Evolutionary conservation across 2,888 invertebrate genomes (phyloP).

Genomic region (Cataglyphis livida): DNA sequence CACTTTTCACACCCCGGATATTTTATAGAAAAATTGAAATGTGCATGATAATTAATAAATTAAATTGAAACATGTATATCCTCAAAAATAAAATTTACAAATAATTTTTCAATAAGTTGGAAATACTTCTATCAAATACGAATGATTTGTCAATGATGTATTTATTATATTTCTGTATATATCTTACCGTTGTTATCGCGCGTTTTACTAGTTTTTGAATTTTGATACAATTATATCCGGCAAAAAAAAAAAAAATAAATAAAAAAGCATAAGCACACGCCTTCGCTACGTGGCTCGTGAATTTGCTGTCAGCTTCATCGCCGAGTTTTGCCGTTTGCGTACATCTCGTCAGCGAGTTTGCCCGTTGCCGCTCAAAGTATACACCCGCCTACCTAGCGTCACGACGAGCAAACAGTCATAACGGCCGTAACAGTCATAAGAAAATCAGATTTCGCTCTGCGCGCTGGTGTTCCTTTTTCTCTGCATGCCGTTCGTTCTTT

Average conservation of each 20-base stretch:
- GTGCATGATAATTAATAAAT: background rate
- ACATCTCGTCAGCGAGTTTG: conserved; percentile 55
- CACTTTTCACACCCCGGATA: background rate
- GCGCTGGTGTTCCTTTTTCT: conserved; percentile 4
- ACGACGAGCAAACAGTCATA: conserved; percentile 59
- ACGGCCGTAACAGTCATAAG: conserved; percentile 53
- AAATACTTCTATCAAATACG: background rate
- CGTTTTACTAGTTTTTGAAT: conserved; percentile 1
- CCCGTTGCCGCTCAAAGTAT: conserved; percentile 46
- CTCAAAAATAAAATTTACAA: background rate
- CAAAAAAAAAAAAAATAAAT: conserved; percentile 1
- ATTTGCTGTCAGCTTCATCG: conserved; percentile 40
- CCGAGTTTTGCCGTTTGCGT: conserved; percentile 49
- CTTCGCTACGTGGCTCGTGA: conserved; percentile 3
- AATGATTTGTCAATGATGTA: background rate
- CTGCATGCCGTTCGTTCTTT: conserved; percentile 31
- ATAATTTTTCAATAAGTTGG: background rate
- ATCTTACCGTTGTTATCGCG: background rate
- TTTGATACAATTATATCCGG: conserved; percentile 31
- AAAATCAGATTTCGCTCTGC: conserved; percentile 62
- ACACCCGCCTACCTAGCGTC: conserved; percentile 51
- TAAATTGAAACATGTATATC: background rate
- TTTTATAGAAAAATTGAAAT: background rate
- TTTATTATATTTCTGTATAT: background rate
- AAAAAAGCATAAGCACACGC: background rate